Percentiles rank a stretch among this genome's conserved stretches.
Evolutionary conservation across 2,888 invertebrate genomes (phyloP).

Genomic region (Drosophila longiperda): DNA sequence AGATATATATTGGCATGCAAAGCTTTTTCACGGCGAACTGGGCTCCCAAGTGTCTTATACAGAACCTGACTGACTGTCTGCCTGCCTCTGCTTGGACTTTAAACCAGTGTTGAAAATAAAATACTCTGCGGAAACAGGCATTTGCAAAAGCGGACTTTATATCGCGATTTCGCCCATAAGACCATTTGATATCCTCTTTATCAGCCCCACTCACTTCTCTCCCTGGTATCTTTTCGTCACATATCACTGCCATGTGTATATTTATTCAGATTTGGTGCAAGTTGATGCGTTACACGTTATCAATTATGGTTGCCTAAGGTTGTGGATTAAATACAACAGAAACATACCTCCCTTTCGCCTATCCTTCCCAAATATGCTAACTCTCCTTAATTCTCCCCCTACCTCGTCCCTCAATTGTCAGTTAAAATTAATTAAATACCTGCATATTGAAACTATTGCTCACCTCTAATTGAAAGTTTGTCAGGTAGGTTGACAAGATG

Average conservation of each 20-base stretch:
- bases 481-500: constrained; percentile 16
- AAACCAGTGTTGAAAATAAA: constrained; percentile 10
- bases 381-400: not conserved
- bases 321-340: not conserved
- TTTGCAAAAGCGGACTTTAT: not conserved
- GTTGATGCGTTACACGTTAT: constrained; percentile 36
- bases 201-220: not conserved
- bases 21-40: not conserved
- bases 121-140: not conserved
- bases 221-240: not conserved
- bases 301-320: constrained; percentile 15
- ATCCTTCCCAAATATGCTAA: not conserved
- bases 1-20: not conserved
- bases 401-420: constrained; percentile 4
- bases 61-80: not conserved
- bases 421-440: constrained; percentile 53
- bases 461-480: constrained; percentile 23
- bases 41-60: not conserved
- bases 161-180: not conserved
- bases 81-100: constrained; percentile 3
- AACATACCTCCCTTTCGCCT: not conserved
- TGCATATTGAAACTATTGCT: constrained; percentile 34
- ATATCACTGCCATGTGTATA: constrained; percentile 57
- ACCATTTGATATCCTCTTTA: not conserved
- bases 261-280: constrained; percentile 67